Base-by-base conservation (phyloP, 2,888 invertebrate species). In the Tachina fera region DNA sequence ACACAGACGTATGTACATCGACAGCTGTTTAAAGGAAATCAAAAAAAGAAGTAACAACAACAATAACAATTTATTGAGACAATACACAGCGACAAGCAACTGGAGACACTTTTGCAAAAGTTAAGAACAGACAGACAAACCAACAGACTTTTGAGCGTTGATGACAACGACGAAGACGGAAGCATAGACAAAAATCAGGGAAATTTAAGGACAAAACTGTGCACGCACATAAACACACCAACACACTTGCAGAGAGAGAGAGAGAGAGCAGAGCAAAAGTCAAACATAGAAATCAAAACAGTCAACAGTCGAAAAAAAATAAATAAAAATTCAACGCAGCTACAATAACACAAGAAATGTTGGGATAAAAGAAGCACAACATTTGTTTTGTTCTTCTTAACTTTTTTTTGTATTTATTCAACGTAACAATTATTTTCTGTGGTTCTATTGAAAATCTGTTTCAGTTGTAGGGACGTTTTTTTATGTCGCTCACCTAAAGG, bases 371-470 rank as follows among this genome's bases (percentile, higher is more conserved):
- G 49, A 39, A 61, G 45, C 41, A 63, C 9, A 83, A 72, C 65
- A 67, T 60, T 83, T 72, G 51, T 53, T 72, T 72, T 60, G 71
- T 84, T 80, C n/a, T 71, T 19, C 16, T 47, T 39, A 1, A 31
- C 41, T 70, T 68, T 47, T 60, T 84, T 53, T n/a, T n/a, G n/a
- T 60, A 31, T 31, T 72, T 41, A 53, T 63, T 74, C 43, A 61
- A 45, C 14, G 19, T 58, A 60, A 68, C 63, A 74, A 82, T 70
- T 39, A 75, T 78, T 84, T 84, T 72, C 45, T 84, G 63, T 77
- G 78, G 60, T 79, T 74, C 85, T 76, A 83, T 86, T 75, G 82
- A 75, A 85, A 86, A 79, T 67, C 71, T 61, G 39, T 43, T 68
- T 58, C 47, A 67, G 11, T 60, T 81, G 31, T 45, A 19, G 14